These are phyloP conservation scores for Onchidella celtica DNA, from an alignment of 2,888 invertebrate species.

Conservation along the genomic window DNA sequence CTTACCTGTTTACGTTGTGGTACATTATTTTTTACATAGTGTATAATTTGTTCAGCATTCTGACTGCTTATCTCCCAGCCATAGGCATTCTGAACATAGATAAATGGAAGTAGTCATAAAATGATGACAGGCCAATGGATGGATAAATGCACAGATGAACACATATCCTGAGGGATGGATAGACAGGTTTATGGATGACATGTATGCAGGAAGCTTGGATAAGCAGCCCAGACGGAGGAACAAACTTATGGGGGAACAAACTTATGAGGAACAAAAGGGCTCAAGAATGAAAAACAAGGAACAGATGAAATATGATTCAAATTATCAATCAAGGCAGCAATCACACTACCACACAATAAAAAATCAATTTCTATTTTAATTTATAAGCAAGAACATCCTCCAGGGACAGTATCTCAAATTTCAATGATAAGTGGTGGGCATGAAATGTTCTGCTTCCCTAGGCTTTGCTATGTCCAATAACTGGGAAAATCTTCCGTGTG, in stretches of 20 bases:
- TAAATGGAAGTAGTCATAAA: not conserved
- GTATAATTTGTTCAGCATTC: constrained; percentile 67
- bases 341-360: too few relatives aligned
- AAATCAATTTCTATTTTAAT: not conserved
- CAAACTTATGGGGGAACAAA: too few relatives aligned
- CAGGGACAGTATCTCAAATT: not conserved
- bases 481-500: too few relatives aligned
- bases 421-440: too few relatives aligned
- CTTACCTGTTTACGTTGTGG: constrained; percentile 32
- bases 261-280: too few relatives aligned
- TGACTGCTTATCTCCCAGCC: constrained; percentile 73
- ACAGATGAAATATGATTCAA: too few relatives aligned
- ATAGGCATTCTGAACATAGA: constrained; percentile 64
- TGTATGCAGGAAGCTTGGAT: too few relatives aligned
- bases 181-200: not conserved
- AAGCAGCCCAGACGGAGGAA: too few relatives aligned
- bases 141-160: not conserved
- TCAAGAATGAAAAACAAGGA: not conserved
- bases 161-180: not conserved
- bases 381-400: too few relatives aligned
- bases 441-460: too few relatives aligned
- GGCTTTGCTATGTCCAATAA: too few relatives aligned
- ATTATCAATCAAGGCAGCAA: too few relatives aligned
- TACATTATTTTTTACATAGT: constrained; percentile 62
- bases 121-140: not conserved